phyloP scores from a whole-genome alignment of 2,888 invertebrate species.

The Podabrus alpinus region DNA sequence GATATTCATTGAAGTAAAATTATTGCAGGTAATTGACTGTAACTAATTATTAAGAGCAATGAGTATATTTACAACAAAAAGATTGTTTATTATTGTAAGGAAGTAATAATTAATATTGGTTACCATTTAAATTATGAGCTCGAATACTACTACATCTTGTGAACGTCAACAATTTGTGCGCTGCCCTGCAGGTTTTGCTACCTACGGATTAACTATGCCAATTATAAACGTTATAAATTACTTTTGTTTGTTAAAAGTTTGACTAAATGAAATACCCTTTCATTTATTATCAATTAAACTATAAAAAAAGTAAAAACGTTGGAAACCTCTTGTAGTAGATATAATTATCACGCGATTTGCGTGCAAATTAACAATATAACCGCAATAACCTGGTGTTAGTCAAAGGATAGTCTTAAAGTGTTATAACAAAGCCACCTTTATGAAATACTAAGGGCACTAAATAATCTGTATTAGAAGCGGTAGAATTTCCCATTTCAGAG shows the following conservation, averaged over 20 bases:
- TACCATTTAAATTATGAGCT: constrained; percentile 8
- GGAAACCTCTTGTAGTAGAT: not conserved
- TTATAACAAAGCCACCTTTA: constrained; percentile 3
- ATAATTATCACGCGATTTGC: not conserved
- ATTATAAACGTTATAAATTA: constrained; percentile 1
- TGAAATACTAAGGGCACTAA: constrained; percentile 20
- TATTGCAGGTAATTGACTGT: not conserved
- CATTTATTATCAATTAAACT: not conserved
- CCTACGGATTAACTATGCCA: constrained; percentile 1
- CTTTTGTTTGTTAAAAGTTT: not conserved
- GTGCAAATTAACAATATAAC: not conserved
- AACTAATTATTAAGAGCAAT: constrained; percentile 1
- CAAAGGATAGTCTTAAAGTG: not conserved
- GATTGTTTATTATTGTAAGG: constrained; percentile 4
- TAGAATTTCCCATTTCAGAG: constrained; percentile 20
- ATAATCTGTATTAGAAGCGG: constrained; percentile 20
- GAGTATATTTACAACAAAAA: constrained; percentile 1
- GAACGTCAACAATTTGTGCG: not conserved
- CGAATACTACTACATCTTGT: not conserved
- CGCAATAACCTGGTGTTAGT: not conserved
- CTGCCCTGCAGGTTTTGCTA: constrained; percentile 2
- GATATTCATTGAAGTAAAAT: not conserved
- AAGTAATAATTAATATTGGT: constrained; percentile 11
- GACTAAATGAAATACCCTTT: not conserved
- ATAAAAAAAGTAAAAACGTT: not conserved